phyloP scores from a whole-genome alignment of 2,797 vertebrate genomes.

The Telmatherina bonti region DNA sequence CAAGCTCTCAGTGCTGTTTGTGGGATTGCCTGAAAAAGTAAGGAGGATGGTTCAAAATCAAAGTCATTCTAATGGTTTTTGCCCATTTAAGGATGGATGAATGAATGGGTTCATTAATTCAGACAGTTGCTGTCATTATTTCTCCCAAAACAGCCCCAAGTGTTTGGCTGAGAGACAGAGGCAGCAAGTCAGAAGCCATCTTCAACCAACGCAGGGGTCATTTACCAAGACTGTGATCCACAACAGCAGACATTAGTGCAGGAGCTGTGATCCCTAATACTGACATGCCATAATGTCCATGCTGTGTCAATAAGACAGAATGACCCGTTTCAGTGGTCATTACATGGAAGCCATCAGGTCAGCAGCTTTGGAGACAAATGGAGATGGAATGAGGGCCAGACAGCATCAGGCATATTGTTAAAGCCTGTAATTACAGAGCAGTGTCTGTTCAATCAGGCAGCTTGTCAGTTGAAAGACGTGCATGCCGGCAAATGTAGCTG shows the following conservation, averaged over 20 bases:
- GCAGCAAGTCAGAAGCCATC: slow-evolving; percentile 43
- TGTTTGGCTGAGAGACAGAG: slow-evolving; percentile 49
- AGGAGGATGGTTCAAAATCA: slow-evolving; percentile 45
- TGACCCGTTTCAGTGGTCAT: slow-evolving; percentile 71
- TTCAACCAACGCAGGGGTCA: slow-evolving; percentile 59
- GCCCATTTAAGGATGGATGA: slow-evolving; percentile 53
- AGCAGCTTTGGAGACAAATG: slow-evolving; percentile 56
- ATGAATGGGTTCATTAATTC: slow-evolving; percentile 56
- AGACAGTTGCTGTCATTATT: slow-evolving; percentile 30
- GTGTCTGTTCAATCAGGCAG: slow-evolving; percentile 57
- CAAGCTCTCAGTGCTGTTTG: slow-evolving; percentile 41
- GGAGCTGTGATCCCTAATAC: slow-evolving; percentile 51
- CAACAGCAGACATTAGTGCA: slow-evolving; percentile 68
- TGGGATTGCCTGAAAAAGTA: slow-evolving; percentile 39
- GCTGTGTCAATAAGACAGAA: slow-evolving; percentile 68
- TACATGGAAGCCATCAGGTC: slow-evolving; percentile 67
- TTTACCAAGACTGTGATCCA: slow-evolving; percentile 73
- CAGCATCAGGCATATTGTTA: slow-evolving; percentile 73
- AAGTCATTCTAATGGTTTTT: slow-evolving; percentile 62
- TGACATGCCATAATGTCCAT: slow-evolving; percentile 63
- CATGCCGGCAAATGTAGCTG: slow-evolving; percentile 22
- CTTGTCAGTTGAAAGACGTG: slow-evolving; percentile 46
- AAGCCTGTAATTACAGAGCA: slow-evolving; percentile 69
- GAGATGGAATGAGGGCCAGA: slow-evolving; percentile 36
- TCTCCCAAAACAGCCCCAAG: slow-evolving; percentile 46